Percentiles rank a stretch among this genome's conserved stretches.
Evolutionary conservation across 2,113 vertebrate species (phyloP).

Genomic region (Coregonus clupeaformis): DNA sequence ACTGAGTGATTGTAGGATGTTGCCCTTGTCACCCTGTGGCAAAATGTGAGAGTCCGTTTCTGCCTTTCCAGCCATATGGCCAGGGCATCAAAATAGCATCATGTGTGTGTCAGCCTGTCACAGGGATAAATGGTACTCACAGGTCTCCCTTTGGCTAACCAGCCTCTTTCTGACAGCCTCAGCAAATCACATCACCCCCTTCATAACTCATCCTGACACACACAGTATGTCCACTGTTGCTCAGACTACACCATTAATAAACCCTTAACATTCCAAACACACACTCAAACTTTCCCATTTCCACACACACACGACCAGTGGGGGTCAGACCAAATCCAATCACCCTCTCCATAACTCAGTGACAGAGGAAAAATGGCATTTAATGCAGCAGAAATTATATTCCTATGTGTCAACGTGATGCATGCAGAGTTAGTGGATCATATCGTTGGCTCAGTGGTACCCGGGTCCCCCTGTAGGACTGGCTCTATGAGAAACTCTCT

Average conservation of each 20-base stretch:
- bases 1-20: conserved; percentile 15
- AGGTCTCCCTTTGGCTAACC: conserved; percentile 35
- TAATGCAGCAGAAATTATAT: conserved; percentile 23
- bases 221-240: conserved; percentile 6
- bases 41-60: background rate
- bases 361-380: conserved; percentile 34
- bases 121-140: conserved; percentile 43
- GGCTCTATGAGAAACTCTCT: conserved; percentile 32
- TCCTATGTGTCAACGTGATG: conserved; percentile 25
- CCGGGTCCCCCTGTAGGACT: conserved; percentile 15
- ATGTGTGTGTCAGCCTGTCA: conserved; percentile 28
- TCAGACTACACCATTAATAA: conserved; percentile 25
- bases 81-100: background rate
- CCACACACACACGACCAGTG: conserved; percentile 14
- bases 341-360: conserved; percentile 41
- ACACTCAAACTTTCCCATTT: background rate
- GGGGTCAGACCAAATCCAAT: conserved; percentile 33
- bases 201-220: conserved; percentile 37
- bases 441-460: conserved; percentile 25
- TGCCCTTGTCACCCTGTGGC: conserved; percentile 31
- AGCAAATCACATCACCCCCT: conserved; percentile 39
- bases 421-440: conserved; percentile 20
- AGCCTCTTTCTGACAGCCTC: conserved; percentile 34
- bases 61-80: conserved; percentile 27
- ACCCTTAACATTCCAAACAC: background rate